Evolutionary conservation across 2,113 vertebrate genomes (phyloP), one percentile per base, ranked within the genome.

Genomic region (Lasiurus cinereus): DNA sequence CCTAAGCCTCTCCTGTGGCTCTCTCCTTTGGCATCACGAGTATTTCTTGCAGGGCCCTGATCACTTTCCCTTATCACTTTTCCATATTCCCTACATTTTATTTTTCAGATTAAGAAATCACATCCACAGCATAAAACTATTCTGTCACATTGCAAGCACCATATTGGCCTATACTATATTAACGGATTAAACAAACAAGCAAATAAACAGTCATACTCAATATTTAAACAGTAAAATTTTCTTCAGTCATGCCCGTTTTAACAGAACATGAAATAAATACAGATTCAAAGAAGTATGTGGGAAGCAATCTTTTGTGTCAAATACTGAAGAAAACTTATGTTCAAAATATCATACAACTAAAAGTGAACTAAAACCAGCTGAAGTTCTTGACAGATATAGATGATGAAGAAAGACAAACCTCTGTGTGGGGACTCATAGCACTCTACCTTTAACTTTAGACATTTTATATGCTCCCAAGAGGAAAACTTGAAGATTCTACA

Each of bases 281-380:
- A 56, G 14, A 82, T 67, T 50, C 52, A 73, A 21, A 33, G 1
- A 77, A 14, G 5, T 89, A 66, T 36, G 6, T 48, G 43, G 22
- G 13, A 94, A 95, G 14, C 29, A 66, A 62, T 22, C 14, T 85
- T 93, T 67, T 59, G 67, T 14, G 72, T 91, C 36, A 88, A 70
- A 85, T 76, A 90, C 43, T 36, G 39, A 39, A 39, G 19, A 84
- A 77, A 92, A 76, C 36, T 48, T 8, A n/a, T n/a, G 50, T 73
- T 62, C 9, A 83, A 93, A 88, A 88, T 50, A 31, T 70, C 13
- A 85, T 43, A 15, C 93, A 95, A 70, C 54, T 22, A 56, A 59
- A 59, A 59, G 56, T 59, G 21, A 59, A 59, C 56, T 59, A 59
- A 59, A 59, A 59, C 21, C 56, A 24, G 56, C 56, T 24, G 21